A percentile compares a stretch with the other conserved stretches of the same genome.
Conservation (phyloP, 2,888 invertebrate species). For the Poecilobothrus nobilitatus region DNA sequence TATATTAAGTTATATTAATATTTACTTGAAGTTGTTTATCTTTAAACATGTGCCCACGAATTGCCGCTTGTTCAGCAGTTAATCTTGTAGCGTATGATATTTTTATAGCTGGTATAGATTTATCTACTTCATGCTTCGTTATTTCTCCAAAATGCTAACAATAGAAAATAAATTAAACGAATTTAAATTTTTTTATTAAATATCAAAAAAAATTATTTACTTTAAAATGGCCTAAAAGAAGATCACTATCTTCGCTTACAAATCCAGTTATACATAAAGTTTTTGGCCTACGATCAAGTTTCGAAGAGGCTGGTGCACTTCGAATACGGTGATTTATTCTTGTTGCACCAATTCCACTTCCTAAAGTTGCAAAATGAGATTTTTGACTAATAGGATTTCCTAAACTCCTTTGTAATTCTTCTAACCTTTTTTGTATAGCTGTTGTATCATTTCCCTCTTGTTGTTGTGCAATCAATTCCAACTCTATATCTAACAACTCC, state of each 20-base stretch:
- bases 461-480: constrained; percentile 83
- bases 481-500: constrained; percentile 81
- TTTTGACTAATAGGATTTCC: constrained; percentile 28
- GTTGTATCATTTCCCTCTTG: constrained; percentile 78
- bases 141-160: constrained; percentile 77
- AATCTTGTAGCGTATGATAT: constrained; percentile 41
- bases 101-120: constrained; percentile 54
- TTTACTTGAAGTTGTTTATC: constrained; percentile 69
- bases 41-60: constrained; percentile 50
- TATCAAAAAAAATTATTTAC: constrained; percentile 46
- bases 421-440: constrained; percentile 66
- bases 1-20: constrained; percentile 26
- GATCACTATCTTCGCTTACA: constrained; percentile 71
- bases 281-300: constrained; percentile 80
- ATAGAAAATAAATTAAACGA: neutral
- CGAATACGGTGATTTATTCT: constrained; percentile 31
- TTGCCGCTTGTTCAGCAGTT: constrained; percentile 43
- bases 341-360: constrained; percentile 23
- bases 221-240: constrained; percentile 72
- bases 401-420: constrained; percentile 54
- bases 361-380: constrained; percentile 20
- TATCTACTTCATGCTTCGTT: constrained; percentile 66
- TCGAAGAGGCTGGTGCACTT: constrained; percentile 38
- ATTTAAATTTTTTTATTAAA: neutral
- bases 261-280: constrained; percentile 82